A percentile compares a stretch with the other conserved stretches of the same genome.
Conservation (phyloP, 2,888 invertebrate species). For the Augochlorella aurata region DNA sequence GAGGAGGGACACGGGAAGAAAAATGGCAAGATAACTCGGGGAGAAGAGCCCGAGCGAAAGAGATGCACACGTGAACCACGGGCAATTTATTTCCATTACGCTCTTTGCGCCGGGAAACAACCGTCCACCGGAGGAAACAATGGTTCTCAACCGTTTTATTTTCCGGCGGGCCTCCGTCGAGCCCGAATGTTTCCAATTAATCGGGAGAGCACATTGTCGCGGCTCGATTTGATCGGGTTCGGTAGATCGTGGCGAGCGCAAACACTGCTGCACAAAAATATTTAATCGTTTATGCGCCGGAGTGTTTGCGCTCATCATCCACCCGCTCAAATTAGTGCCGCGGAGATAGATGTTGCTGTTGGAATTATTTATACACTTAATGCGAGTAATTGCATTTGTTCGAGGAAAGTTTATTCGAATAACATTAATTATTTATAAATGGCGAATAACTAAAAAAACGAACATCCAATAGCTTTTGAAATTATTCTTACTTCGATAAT, state of each 20-base stretch:
- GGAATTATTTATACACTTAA: neutral
- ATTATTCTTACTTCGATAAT: no score
- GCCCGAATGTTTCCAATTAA: slow-evolving; percentile 52
- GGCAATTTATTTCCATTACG: slow-evolving; percentile 74
- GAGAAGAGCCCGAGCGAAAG: slow-evolving; percentile 21
- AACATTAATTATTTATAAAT: no score
- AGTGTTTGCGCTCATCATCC: neutral
- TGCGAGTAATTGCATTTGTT: no score
- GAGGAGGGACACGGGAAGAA: slow-evolving; percentile 1
- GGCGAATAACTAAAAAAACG: no score
- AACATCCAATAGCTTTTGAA: no score
- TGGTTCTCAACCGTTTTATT: slow-evolving; percentile 25
- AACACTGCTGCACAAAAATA: neutral
- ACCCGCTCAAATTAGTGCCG: neutral
- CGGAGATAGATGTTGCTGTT: neutral
- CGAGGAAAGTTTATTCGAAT: no score
- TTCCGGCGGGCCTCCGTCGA: slow-evolving; percentile 11
- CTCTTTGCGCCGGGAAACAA: slow-evolving; percentile 27
- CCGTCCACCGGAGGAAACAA: slow-evolving; percentile 35
- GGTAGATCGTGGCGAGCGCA: neutral
- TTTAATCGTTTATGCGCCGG: neutral
- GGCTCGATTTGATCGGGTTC: neutral
- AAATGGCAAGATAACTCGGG: neutral
- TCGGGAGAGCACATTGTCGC: slow-evolving; percentile 20
- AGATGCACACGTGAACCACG: slow-evolving; percentile 15